Conservation (phyloP, 2,113 vertebrate species). For the Panthera tigris region DNA sequence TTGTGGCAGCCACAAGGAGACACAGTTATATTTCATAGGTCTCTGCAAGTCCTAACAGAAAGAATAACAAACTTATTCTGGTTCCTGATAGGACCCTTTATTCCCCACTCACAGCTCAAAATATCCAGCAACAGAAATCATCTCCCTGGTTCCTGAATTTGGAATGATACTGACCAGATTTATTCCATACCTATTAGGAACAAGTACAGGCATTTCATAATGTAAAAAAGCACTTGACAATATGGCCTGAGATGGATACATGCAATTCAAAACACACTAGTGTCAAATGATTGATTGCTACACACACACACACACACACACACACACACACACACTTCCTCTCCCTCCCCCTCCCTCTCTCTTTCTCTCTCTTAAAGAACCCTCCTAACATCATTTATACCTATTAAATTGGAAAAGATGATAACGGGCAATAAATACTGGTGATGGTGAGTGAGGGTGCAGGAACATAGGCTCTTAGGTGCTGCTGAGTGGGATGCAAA, state of each 20-base stretch:
- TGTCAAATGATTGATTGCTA: neutral
- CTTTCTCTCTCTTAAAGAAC: neutral
- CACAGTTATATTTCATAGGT: neutral
- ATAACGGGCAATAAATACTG: neutral
- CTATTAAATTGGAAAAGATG: neutral
- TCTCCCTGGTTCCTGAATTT: neutral
- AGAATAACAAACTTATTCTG: neutral
- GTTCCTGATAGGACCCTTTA: neutral
- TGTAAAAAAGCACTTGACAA: neutral
- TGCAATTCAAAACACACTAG: neutral
- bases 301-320: neutral
- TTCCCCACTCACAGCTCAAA: neutral
- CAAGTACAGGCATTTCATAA: neutral
- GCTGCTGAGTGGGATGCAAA: neutral
- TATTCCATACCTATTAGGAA: neutral
- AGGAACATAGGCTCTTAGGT: neutral
- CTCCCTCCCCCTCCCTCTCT: neutral
- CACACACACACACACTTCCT: neutral
- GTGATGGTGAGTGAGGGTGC: neutral
- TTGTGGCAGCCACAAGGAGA: neutral
- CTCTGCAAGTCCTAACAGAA: neutral
- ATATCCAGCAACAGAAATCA: neutral
- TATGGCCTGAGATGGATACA: neutral
- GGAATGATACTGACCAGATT: neutral
- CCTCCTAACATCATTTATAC: neutral